phyloP scores from a whole-genome alignment of 1,140 invertebrate species.

The Aphelinus certus region DNA sequence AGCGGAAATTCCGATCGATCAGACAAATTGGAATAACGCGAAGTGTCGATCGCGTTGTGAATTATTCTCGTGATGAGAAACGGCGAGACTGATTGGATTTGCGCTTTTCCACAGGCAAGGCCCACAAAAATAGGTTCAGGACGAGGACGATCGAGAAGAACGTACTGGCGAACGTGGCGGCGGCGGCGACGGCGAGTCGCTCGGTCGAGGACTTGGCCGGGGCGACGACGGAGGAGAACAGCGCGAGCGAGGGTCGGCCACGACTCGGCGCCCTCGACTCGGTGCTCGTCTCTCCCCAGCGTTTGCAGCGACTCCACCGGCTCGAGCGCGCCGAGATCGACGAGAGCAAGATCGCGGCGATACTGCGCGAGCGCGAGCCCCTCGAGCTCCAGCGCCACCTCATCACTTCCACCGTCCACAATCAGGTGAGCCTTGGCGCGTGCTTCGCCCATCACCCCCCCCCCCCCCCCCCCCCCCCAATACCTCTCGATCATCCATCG shows the following conservation, averaged over 20 bases:
- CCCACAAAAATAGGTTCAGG: constrained; percentile 60
- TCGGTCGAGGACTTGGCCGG: constrained; percentile 50
- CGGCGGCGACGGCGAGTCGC: constrained; percentile 35
- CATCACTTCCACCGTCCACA: constrained; percentile 82
- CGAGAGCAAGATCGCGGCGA: constrained; percentile 80
- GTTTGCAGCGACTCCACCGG: not conserved
- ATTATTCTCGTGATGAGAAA: too few relatives aligned
- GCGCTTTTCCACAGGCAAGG: constrained; percentile 39
- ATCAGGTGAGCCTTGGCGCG: constrained; percentile 72
- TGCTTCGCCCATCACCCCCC: too few relatives aligned
- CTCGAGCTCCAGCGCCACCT: constrained; percentile 85
- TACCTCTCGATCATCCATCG: too few relatives aligned
- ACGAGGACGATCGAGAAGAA: constrained; percentile 65
- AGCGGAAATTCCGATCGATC: too few relatives aligned
- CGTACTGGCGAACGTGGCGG: constrained; percentile 53
- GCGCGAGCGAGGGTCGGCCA: constrained; percentile 55
- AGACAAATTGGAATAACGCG: too few relatives aligned
- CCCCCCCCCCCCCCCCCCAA: too few relatives aligned
- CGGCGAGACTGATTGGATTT: too few relatives aligned
- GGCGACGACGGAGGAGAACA: constrained; percentile 40
- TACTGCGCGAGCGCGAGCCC: constrained; percentile 81
- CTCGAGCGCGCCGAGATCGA: constrained; percentile 59
- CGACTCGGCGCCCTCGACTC: constrained; percentile 62
- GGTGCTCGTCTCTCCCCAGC: constrained; percentile 57
- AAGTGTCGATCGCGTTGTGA: too few relatives aligned